Evolutionary conservation across 2,888 invertebrate species (phyloP).

Genomic region (Lycaena phlaeas): DNA sequence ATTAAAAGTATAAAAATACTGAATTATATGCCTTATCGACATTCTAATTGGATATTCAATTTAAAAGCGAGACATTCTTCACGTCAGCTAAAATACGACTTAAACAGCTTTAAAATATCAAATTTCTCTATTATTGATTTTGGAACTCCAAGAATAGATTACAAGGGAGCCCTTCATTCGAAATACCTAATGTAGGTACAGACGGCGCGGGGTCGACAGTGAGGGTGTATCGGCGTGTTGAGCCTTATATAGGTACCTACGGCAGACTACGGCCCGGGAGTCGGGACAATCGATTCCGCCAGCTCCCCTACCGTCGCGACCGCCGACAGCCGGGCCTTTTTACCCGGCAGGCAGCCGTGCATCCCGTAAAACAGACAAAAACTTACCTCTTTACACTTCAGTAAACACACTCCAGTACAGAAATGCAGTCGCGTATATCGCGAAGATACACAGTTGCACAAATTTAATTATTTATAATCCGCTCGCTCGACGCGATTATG

Average conservation of each 20-base stretch:
- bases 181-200: constrained; percentile 28
- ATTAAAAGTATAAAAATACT: too few relatives aligned
- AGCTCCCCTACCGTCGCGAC: constrained; percentile 43
- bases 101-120: too few relatives aligned
- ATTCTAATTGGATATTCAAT: too few relatives aligned
- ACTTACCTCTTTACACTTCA: constrained; percentile 65
- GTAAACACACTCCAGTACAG: constrained; percentile 51
- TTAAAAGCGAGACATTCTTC: too few relatives aligned
- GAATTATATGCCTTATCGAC: too few relatives aligned
- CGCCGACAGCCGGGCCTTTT: constrained; percentile 26
- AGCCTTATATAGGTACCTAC: constrained; percentile 1
- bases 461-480: constrained; percentile 32
- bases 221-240: constrained; percentile 35
- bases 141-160: constrained; percentile 7
- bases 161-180: constrained; percentile 34
- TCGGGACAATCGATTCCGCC: constrained; percentile 61
- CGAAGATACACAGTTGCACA: constrained; percentile 58
- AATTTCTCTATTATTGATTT: constrained; percentile 12
- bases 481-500: constrained; percentile 28
- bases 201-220: constrained; percentile 23
- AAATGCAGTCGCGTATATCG: constrained; percentile 59
- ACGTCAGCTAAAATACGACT: too few relatives aligned
- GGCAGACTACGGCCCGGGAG: constrained; percentile 6
- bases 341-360: constrained; percentile 28
- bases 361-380: constrained; percentile 34